A percentile compares a stretch with the other conserved stretches of the same genome.
These are phyloP conservation scores for Neoitamus cyanurus DNA, from an alignment of 2,888 invertebrate genomes.

Conservation along the genomic window DNA sequence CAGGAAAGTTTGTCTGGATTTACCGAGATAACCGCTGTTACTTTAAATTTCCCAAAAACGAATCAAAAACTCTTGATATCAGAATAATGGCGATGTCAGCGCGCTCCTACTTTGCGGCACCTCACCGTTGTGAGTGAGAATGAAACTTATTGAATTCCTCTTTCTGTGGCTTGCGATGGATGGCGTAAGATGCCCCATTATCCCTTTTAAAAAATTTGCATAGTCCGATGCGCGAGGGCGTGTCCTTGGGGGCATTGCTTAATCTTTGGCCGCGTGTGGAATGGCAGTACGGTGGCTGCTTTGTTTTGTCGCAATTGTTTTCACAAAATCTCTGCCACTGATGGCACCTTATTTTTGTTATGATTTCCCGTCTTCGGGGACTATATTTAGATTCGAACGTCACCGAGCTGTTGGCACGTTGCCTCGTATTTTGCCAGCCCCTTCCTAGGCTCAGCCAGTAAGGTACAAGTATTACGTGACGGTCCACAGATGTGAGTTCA, in stretches of 20 bases:
- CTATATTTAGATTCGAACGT: slow-evolving; percentile 28
- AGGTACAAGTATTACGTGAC: slow-evolving; percentile 28
- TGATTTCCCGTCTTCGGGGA: slow-evolving; percentile 21
- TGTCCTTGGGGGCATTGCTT: not conserved
- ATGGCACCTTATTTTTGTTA: slow-evolving; percentile 37
- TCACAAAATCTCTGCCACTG: not conserved
- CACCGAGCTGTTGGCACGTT: slow-evolving; percentile 17
- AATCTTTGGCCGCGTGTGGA: not conserved
- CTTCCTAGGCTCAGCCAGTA: not conserved
- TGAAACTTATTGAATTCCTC: slow-evolving; percentile 11
- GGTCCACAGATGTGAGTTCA: slow-evolving; percentile 21
- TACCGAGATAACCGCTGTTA: slow-evolving; percentile 15
- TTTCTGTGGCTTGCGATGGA: not conserved
- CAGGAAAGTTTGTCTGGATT: slow-evolving; percentile 33
- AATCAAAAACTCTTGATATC: slow-evolving; percentile 15
- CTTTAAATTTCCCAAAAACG: not conserved
- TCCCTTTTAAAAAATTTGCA: not conserved
- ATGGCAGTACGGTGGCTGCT: not conserved
- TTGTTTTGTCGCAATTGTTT: slow-evolving; percentile 9
- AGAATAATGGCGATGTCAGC: slow-evolving; percentile 3
- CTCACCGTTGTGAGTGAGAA: not conserved
- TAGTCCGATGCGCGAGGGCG: not conserved
- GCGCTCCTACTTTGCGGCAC: not conserved
- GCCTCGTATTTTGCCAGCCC: slow-evolving; percentile 2
- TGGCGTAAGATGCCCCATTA: not conserved